Evolutionary conservation across 2,888 invertebrate genomes (phyloP).

Genomic region (Archips crataeganus): DNA sequence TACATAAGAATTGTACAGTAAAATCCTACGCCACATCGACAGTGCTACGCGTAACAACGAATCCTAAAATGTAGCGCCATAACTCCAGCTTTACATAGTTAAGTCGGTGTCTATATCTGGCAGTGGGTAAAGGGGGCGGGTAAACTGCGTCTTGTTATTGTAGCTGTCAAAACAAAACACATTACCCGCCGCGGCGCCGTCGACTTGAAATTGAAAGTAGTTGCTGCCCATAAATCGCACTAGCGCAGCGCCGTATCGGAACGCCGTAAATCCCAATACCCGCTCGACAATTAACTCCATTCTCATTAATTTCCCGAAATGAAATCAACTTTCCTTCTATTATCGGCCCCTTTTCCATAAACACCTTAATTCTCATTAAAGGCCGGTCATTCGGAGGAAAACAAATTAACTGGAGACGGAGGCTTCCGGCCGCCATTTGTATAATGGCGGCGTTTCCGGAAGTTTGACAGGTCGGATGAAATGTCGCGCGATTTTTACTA

Average conservation of each 20-base stretch:
- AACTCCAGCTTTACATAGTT: not conserved
- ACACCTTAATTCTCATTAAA: conserved; percentile 81
- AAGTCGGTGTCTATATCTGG: not conserved
- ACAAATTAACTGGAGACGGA: conserved; percentile 75
- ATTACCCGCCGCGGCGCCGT: conserved; percentile 16
- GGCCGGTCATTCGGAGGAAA: conserved; percentile 75
- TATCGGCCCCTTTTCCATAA: conserved; percentile 71
- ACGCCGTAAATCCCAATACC: conserved; percentile 61
- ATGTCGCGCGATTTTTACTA: conserved; percentile 83
- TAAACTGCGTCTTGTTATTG: conserved; percentile 19
- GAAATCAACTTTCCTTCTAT: conserved; percentile 70
- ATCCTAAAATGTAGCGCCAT: not conserved
- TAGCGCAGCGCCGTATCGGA: conserved; percentile 38
- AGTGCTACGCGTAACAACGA: not conserved
- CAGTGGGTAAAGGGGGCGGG: conserved; percentile 6
- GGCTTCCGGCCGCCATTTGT: conserved; percentile 67
- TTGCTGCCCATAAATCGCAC: conserved; percentile 17
- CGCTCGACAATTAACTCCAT: conserved; percentile 59
- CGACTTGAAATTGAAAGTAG: conserved; percentile 15
- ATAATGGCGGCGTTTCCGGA: conserved; percentile 69
- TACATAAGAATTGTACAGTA: not conserved
- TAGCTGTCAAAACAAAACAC: conserved; percentile 25
- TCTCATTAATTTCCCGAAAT: conserved; percentile 71
- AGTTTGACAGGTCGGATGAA: conserved; percentile 82
- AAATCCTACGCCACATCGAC: not conserved